Percentiles rank a stretch among this genome's conserved stretches.
phyloP scores from a whole-genome alignment of 2,797 vertebrate species.

The Podargus strigoides region DNA sequence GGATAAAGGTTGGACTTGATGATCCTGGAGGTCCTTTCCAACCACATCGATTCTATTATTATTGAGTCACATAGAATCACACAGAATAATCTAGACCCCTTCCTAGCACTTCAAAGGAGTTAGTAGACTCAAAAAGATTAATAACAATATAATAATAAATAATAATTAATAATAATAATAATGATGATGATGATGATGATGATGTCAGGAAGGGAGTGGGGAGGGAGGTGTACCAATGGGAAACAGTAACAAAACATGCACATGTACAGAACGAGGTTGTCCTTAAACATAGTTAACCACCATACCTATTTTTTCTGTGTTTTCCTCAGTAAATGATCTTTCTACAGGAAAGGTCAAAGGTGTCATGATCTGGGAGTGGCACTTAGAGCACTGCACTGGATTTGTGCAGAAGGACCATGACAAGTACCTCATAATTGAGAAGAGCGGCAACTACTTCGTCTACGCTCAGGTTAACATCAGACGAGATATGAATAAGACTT shows the following conservation, averaged over 20 bases:
- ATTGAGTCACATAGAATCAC: too few species aligned
- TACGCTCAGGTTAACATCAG: conserved; percentile 42
- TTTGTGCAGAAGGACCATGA: background rate
- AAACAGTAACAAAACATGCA: background rate
- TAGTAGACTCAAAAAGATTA: background rate
- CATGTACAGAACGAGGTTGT: background rate
- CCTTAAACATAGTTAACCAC: background rate
- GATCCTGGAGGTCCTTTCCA: too few species aligned
- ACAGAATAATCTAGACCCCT: too few species aligned
- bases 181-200: too few species aligned
- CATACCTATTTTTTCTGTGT: background rate
- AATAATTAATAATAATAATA: background rate
- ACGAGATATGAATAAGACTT: rapidly evolving
- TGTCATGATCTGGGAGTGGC: conserved; percentile 32
- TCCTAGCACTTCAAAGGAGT: background rate
- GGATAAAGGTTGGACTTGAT: too few species aligned
- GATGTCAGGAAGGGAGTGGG: background rate
- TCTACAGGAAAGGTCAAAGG: rapidly evolving
- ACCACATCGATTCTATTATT: too few species aligned
- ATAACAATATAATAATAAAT: background rate
- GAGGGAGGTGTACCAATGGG: background rate
- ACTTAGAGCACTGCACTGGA: background rate
- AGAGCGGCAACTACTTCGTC: conserved; percentile 43
- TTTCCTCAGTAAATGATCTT: background rate
- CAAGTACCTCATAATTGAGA: conserved; percentile 8